Conservation (phyloP, 2,797 vertebrate genomes). For the Hoplostethus atlanticus region DNA sequence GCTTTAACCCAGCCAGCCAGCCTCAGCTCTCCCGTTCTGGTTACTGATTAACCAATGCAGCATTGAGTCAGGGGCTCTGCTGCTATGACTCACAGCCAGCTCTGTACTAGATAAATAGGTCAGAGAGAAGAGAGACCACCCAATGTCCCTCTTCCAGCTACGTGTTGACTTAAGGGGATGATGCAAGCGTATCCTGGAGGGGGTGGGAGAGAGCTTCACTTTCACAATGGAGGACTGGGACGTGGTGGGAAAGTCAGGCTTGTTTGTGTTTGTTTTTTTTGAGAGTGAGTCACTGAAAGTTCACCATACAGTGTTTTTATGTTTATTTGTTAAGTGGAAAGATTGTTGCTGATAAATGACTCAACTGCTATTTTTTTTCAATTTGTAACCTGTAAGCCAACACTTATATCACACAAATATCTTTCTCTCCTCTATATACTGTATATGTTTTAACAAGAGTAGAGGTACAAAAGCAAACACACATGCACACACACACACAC, state of each 20-base stretch:
- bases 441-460: no score
- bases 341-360: no score
- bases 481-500: background rate
- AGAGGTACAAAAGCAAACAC: background rate
- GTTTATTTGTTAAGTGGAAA: conserved; percentile 32
- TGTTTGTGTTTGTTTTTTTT: conserved; percentile 42
- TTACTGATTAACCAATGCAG: conserved; percentile 77
- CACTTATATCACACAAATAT: background rate
- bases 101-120: conserved; percentile 66
- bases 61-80: conserved; percentile 65
- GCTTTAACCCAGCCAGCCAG: conserved; percentile 56
- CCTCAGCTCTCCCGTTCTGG: conserved; percentile 39
- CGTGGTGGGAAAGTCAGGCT: conserved; percentile 3
- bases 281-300: conserved; percentile 49
- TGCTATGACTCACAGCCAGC: conserved; percentile 58
- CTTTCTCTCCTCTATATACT: no score
- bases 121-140: conserved; percentile 40
- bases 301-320: background rate
- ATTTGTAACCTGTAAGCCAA: no score
- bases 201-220: conserved; percentile 22
- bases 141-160: conserved; percentile 37
- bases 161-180: conserved; percentile 63
- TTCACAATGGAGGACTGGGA: conserved; percentile 29
- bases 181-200: conserved; percentile 47
- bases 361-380: no score